Base-by-base conservation (phyloP, 2,888 invertebrate species). In the Tillus elongatus region DNA sequence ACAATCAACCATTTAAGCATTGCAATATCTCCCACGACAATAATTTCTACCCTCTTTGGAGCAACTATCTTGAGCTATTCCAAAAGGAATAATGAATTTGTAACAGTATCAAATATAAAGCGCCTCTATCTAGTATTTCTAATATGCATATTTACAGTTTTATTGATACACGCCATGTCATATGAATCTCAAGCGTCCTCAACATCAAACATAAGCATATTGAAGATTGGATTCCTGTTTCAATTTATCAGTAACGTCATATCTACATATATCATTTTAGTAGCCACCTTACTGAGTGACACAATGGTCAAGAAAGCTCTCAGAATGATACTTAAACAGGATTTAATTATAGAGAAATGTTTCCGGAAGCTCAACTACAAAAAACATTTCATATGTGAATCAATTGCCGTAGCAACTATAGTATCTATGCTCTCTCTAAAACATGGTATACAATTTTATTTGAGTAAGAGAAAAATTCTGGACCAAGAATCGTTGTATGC, bases 191-290 rank as follows among this genome's bases (percentile, higher is more conserved):
- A n/a, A n/a, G n/a, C n/a, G n/a, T n/a, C n/a, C n/a, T n/a, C n/a
- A n/a, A n/a, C n/a, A n/a, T n/a, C n/a, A n/a, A n/a, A n/a, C n/a
- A n/a, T n/a, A n/a, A 19, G 24, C 6, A 19, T 19, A 8, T n/a
- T 19, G 24, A n/a, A n/a, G 6, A 19, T 19, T n/a, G 24, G 24
- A 19, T 19, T 19, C 24, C 6, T 19, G 24, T 19, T 19, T 19
- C 24, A 19, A n/a, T n/a, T 8, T 8, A 19, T 19, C 24, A n/a
- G 24, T 19, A 6, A 19, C n/a, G 24, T 19, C 24, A n/a, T n/a
- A 8, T 19, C 24, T 6, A 19, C 24, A 8, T 19, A 19, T 19
- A n/a, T 6, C n/a, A 19, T 19, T 8, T 19, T 19, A 8, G 24
- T 19, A 6, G 24, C 24, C 6, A 19, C 24, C 6, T n/a, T 19